Conservation (phyloP, 2,797 vertebrate species). For the Galaxias olidus region DNA sequence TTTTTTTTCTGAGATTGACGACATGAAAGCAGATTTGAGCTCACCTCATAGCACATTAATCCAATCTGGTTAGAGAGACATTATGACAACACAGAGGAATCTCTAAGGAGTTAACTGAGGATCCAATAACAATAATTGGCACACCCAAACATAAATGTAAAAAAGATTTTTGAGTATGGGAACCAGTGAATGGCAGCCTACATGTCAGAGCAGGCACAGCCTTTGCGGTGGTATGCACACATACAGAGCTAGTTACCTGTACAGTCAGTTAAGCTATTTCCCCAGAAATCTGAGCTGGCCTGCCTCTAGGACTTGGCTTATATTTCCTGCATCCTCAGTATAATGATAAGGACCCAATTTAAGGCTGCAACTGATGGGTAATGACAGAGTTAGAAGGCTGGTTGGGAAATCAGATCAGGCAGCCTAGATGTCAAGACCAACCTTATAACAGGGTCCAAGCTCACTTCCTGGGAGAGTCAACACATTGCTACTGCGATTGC, state of each 20-base stretch:
- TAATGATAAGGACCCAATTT: conserved; percentile 64
- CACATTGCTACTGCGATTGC: conserved; percentile 27
- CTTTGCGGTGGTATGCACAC: conserved; percentile 32
- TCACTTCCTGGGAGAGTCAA: conserved; percentile 47
- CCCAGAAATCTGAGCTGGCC: conserved; percentile 53
- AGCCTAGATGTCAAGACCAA: too few relatives aligned
- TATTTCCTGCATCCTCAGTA: conserved; percentile 49
- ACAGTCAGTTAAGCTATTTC: conserved; percentile 46
- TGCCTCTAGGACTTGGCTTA: conserved; percentile 43
- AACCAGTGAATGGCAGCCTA: conserved; percentile 23
- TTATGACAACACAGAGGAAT: conserved; percentile 4
- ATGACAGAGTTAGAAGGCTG: conserved; percentile 51
- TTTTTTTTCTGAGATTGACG: neutral
- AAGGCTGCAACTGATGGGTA: conserved; percentile 58
- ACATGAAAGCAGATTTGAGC: neutral
- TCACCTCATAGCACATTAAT: neutral
- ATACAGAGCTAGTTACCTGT: conserved; percentile 29
- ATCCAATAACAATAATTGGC: neutral
- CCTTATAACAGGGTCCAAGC: conserved; percentile 37
- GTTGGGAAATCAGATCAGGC: neutral
- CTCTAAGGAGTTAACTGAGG: neutral
- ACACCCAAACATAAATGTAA: neutral
- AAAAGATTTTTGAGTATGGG: conserved; percentile 17
- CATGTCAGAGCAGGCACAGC: conserved; percentile 47
- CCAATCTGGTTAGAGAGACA: neutral